These are phyloP conservation scores for Rhinogobio ventralis DNA, from an alignment of 2,797 vertebrate species.

Conservation along the genomic window DNA sequence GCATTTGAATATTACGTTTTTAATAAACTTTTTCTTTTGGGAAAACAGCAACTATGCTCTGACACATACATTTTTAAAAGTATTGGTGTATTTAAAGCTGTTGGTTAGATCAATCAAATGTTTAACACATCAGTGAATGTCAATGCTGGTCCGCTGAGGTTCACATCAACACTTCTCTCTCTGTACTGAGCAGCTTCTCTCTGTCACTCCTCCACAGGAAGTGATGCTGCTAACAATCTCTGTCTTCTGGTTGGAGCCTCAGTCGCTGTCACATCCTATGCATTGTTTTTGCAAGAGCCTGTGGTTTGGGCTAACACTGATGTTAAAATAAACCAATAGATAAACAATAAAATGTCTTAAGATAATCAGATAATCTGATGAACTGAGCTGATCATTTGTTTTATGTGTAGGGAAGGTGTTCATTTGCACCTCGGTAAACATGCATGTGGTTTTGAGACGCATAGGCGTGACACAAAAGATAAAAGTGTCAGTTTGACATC, in stretches of 20 bases:
- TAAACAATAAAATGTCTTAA: neutral
- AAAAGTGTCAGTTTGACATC: conserved; percentile 2
- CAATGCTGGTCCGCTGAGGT: conserved; percentile 2
- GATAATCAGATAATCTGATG: neutral
- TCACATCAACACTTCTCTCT: neutral
- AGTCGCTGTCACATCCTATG: neutral
- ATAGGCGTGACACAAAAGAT: neutral
- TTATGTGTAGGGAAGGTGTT: neutral
- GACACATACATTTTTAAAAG: neutral
- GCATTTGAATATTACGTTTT: neutral
- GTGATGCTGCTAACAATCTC: neutral
- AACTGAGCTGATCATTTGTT: neutral
- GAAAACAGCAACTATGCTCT: neutral
- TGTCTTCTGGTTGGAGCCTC: neutral
- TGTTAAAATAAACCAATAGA: neutral
- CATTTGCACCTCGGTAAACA: neutral
- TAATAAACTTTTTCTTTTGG: neutral
- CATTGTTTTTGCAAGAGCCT: neutral
- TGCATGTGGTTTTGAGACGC: neutral
- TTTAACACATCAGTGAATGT: neutral
- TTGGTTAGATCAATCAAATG: neutral
- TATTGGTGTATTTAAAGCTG: neutral
- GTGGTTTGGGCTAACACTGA: neutral
- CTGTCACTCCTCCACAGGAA: conserved; percentile 7
- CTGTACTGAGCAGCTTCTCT: conserved; percentile 27